A percentile compares a stretch with the other conserved stretches of the same genome.
These are phyloP conservation scores for Amblyraja radiata DNA, from an alignment of 2,797 vertebrate species.

Conservation along the genomic window DNA sequence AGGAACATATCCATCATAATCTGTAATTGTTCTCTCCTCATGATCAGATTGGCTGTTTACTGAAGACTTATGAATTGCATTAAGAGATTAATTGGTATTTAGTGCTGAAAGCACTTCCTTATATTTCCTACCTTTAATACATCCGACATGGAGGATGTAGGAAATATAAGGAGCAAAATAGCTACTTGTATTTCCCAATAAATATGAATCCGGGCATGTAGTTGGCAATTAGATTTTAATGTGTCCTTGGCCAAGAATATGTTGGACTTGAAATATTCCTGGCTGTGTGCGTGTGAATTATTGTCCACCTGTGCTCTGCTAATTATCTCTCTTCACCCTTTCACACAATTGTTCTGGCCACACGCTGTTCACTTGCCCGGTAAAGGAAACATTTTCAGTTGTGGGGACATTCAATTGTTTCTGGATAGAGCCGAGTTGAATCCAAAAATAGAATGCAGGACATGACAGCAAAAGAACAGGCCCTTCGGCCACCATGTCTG, in stretches of 20 bases:
- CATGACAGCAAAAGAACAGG: too few relatives aligned
- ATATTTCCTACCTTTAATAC: background rate
- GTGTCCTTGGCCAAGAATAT: background rate
- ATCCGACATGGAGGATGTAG: background rate
- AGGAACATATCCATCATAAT: background rate
- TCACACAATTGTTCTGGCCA: background rate
- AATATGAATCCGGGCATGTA: background rate
- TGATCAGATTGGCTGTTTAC: constrained; percentile 17
- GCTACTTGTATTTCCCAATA: background rate
- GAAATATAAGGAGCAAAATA: constrained; percentile 17
- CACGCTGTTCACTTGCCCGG: too few relatives aligned
- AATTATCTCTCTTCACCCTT: background rate
- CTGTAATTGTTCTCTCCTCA: background rate
- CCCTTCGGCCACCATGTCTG: too few relatives aligned
- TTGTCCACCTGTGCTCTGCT: background rate
- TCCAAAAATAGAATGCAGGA: background rate
- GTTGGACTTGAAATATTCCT: background rate
- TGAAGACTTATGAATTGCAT: background rate
- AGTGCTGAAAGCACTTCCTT: background rate
- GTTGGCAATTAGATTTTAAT: background rate
- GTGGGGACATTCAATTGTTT: background rate
- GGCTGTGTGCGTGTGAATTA: background rate
- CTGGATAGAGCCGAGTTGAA: background rate
- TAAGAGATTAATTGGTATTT: background rate
- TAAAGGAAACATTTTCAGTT: background rate